Percentiles rank a stretch among this genome's conserved stretches.
Conservation (phyloP, 2,797 vertebrate genomes). For the Heteromormyrus szaboi region DNA sequence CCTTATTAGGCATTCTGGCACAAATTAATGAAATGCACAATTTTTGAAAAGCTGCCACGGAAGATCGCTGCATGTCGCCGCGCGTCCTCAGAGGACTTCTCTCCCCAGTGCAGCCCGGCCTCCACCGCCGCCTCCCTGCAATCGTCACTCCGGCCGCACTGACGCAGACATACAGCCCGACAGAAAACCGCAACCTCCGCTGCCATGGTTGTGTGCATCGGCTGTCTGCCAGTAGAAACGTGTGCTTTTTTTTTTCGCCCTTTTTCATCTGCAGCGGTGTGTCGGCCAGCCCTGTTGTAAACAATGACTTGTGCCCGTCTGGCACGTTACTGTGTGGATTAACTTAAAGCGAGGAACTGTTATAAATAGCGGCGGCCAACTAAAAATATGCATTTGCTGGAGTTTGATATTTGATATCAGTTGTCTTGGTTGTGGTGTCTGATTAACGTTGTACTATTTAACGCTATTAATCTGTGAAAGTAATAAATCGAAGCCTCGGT, state of each 20-base stretch:
- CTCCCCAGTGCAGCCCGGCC: background rate
- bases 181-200: slow-evolving; percentile 6
- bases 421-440: background rate
- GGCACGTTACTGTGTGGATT: background rate
- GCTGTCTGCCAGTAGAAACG: background rate
- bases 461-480: background rate
- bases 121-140: background rate
- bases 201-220: background rate
- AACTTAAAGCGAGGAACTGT: background rate
- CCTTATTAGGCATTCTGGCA: background rate
- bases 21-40: background rate
- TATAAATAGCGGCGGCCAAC: background rate
- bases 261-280: background rate
- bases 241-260: background rate
- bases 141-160: background rate
- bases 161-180: background rate
- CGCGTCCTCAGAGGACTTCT: background rate
- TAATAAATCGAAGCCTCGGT: background rate
- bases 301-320: background rate
- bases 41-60: background rate
- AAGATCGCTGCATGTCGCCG: background rate
- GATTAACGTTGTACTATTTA: background rate
- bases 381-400: background rate
- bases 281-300: background rate
- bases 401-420: background rate